Percentiles rank a stretch among this genome's conserved stretches.
Evolutionary conservation across 92 coral and sea anemone species (phyloP).

Genomic region (Ricordea florida): DNA sequence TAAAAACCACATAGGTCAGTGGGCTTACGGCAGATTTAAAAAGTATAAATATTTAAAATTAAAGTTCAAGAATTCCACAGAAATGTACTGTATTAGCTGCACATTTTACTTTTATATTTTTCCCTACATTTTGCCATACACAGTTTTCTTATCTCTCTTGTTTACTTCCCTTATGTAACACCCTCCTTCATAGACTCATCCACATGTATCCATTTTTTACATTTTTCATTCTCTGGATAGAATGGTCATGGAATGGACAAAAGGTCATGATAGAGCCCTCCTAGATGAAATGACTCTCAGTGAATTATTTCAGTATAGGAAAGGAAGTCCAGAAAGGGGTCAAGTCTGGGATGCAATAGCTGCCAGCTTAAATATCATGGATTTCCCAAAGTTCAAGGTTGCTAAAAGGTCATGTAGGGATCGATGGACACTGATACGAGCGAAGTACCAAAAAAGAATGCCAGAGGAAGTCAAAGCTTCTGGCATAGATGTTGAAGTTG

Average conservation of each 20-base stretch:
- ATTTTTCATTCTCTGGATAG: too few relatives aligned
- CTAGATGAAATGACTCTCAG: constrained; percentile 18
- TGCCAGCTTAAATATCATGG: not conserved
- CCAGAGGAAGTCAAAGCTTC: constrained; percentile 5
- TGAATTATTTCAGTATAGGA: constrained; percentile 20
- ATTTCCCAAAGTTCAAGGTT: constrained; percentile 24
- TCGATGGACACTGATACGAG: constrained; percentile 10
- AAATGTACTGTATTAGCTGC: too few relatives aligned
- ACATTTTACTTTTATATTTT: too few relatives aligned
- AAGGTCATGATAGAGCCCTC: constrained; percentile 8
- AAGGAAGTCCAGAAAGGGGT: constrained; percentile 27
- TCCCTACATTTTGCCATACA: too few relatives aligned
- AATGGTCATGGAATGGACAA: constrained; percentile 25
- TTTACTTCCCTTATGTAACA: too few relatives aligned
- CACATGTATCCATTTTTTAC: too few relatives aligned
- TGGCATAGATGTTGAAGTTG: constrained; percentile 19
- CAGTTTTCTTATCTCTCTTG: too few relatives aligned
- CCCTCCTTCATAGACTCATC: too few relatives aligned
- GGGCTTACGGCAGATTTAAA: too few relatives aligned
- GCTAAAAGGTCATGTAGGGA: constrained; percentile 11
- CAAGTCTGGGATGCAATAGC: constrained; percentile 31
- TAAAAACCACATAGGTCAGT: too few relatives aligned
- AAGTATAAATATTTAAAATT: too few relatives aligned
- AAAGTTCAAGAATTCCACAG: too few relatives aligned
- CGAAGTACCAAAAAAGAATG: constrained; percentile 14